Percentiles rank a stretch among this genome's conserved stretches.
phyloP scores from a whole-genome alignment of 2,888 invertebrate genomes.

The Stenodema calcarata region DNA sequence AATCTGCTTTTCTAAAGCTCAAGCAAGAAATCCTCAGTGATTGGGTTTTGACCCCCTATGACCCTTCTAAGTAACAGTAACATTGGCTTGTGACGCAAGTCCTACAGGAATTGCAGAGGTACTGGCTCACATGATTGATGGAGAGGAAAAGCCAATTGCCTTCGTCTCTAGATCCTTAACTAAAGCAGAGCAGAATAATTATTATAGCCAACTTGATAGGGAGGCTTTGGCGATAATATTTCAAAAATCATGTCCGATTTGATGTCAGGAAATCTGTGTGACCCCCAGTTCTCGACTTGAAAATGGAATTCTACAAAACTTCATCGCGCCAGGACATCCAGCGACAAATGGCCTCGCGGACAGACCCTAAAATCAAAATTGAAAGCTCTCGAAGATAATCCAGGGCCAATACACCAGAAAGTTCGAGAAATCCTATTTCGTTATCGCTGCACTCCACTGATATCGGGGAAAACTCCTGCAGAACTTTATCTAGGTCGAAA shows the following conservation, averaged over 20 bases:
- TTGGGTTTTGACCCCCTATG: slow-evolving; percentile 53
- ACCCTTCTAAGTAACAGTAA: slow-evolving; percentile 53
- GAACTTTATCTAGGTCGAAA: slow-evolving; percentile 47
- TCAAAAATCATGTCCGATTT: too few relatives aligned
- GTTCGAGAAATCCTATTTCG: background rate
- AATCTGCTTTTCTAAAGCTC: slow-evolving; percentile 54
- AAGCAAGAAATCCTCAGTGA: slow-evolving; percentile 56
- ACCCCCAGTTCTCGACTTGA: too few relatives aligned
- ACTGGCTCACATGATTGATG: slow-evolving; percentile 34
- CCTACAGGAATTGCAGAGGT: slow-evolving; percentile 46
- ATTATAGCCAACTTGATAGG: slow-evolving; percentile 51
- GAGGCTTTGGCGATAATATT: slow-evolving; percentile 53
- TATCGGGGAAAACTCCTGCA: slow-evolving; percentile 35
- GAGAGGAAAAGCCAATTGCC: slow-evolving; percentile 47
- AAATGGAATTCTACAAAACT: too few relatives aligned
- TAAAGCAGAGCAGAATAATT: slow-evolving; percentile 28
- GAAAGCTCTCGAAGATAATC: background rate
- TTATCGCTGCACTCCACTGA: too few relatives aligned
- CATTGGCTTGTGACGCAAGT: slow-evolving; percentile 53
- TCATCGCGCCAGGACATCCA: too few relatives aligned
- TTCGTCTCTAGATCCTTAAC: slow-evolving; percentile 43
- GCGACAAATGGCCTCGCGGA: too few relatives aligned
- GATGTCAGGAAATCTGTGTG: too few relatives aligned
- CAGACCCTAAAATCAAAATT: background rate
- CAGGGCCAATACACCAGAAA: background rate